These are phyloP conservation scores for Nesidiocoris tenuis DNA, from an alignment of 2,888 invertebrate genomes.

Conservation along the genomic window DNA sequence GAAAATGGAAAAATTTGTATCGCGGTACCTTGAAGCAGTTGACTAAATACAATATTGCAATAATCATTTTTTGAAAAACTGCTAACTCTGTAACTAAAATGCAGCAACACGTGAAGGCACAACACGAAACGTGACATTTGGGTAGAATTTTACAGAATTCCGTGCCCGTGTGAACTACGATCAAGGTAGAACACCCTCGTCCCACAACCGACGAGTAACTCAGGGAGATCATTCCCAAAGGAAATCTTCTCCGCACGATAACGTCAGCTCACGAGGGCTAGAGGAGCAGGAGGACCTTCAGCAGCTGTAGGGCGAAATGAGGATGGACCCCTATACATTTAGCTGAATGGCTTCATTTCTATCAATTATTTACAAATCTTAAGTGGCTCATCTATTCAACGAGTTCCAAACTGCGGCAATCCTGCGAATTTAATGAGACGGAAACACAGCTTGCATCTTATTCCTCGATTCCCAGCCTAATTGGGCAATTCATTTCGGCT, in stretches of 20 bases:
- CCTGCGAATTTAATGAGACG: constrained; percentile 18
- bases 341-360: constrained; percentile 22
- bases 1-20: too few species aligned
- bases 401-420: background rate
- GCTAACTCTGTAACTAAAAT: too few species aligned
- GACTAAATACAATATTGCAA: too few species aligned
- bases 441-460: too few species aligned
- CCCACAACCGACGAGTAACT: background rate
- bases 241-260: constrained; percentile 14
- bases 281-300: background rate
- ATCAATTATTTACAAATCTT: constrained; percentile 27
- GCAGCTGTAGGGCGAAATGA: background rate
- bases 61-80: too few species aligned
- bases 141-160: background rate
- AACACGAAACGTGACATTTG: too few species aligned
- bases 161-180: background rate
- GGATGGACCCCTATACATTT: constrained; percentile 17
- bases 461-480: too few species aligned
- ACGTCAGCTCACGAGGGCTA: background rate
- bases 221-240: constrained; percentile 25
- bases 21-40: too few species aligned
- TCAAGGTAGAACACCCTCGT: too few species aligned
- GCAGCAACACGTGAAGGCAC: too few species aligned
- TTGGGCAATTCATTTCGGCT: too few species aligned
- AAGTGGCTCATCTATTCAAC: constrained; percentile 26